Percentiles rank a stretch among this genome's conserved stretches.
These are phyloP conservation scores for Semnopithecus entellus DNA, from an alignment of 2,113 vertebrate genomes.

Conservation along the genomic window DNA sequence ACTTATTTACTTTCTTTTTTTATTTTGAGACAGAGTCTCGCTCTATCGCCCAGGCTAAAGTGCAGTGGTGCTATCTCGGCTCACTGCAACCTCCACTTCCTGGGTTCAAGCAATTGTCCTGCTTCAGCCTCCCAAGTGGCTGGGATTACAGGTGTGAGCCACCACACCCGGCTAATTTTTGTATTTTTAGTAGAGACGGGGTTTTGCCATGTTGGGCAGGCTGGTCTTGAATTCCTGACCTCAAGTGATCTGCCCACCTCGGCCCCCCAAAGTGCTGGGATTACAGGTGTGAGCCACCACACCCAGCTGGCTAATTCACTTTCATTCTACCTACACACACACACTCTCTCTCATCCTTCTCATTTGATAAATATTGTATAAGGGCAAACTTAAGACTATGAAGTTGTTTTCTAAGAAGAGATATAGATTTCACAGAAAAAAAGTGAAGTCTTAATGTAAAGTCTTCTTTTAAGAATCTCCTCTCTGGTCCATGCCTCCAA, in stretches of 20 bases:
- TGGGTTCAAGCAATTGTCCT: neutral
- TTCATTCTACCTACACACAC: neutral
- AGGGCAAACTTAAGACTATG: neutral
- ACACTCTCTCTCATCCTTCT: neutral
- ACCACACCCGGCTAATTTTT: neutral
- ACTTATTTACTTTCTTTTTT: no score
- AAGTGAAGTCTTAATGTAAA: neutral
- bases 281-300: neutral
- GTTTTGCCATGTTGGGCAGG: neutral
- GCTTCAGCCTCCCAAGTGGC: neutral
- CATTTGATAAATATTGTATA: neutral
- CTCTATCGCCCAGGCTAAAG: neutral
- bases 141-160: neutral
- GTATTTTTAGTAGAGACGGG: neutral
- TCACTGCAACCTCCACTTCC: neutral
- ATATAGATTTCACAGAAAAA: neutral
- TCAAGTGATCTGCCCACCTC: neutral
- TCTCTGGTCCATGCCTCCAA: no score
- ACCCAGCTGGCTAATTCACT: no score
- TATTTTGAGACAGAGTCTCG: neutral
- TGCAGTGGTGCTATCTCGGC: neutral
- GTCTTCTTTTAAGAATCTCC: neutral
- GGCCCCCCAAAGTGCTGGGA: neutral
- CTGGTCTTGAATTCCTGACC: neutral
- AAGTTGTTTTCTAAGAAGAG: conserved; percentile 8